phyloP scores from a whole-genome alignment of 2,113 vertebrate genomes.

The Buteo buteo region DNA sequence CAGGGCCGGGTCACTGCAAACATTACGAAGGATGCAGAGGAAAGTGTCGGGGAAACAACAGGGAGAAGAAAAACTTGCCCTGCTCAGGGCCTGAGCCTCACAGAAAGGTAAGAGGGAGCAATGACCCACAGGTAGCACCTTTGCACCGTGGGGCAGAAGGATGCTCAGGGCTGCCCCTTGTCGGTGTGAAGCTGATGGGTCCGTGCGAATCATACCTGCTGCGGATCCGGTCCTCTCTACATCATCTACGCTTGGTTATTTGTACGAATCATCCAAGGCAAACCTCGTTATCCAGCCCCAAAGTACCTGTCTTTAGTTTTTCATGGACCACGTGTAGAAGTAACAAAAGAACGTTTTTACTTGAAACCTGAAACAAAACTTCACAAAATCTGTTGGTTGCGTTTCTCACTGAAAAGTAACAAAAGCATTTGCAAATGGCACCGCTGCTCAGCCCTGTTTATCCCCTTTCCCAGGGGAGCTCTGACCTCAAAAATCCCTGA shows the following conservation, averaged over 20 bases:
- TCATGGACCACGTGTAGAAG: background rate
- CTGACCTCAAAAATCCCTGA: background rate
- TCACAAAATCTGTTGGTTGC: background rate
- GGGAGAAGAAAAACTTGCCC: background rate
- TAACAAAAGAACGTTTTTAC: background rate
- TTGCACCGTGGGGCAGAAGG: fast-evolving
- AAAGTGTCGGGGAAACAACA: background rate
- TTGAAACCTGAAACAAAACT: background rate
- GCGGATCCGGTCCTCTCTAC: fast-evolving
- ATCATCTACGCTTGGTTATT: background rate
- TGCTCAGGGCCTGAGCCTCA: background rate
- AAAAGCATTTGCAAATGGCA: background rate
- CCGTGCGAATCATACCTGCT: background rate
- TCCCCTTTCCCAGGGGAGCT: background rate
- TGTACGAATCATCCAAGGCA: background rate
- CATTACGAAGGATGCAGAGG: background rate
- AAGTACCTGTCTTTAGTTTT: background rate
- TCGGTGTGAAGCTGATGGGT: background rate
- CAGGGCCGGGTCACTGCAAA: background rate
- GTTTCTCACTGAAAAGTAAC: background rate
- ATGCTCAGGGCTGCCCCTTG: background rate
- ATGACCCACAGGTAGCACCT: background rate
- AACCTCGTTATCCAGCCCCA: background rate
- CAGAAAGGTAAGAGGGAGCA: background rate
- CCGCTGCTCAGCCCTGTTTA: background rate